Percentiles rank a stretch among this genome's conserved stretches.
These are phyloP conservation scores for Pundamilia nyererei DNA, from an alignment of 2,113 vertebrate genomes.

Conservation along the genomic window DNA sequence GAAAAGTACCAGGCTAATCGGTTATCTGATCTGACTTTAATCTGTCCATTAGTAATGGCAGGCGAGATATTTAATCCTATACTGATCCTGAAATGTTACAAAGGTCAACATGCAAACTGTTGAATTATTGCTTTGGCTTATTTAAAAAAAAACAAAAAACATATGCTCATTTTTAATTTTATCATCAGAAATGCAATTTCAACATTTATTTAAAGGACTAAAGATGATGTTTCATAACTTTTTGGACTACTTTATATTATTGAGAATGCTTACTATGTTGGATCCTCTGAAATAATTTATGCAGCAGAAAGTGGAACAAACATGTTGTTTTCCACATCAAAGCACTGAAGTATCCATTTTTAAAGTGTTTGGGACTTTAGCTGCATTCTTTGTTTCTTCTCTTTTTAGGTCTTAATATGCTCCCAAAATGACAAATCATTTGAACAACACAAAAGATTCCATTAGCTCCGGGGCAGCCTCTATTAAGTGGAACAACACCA, in stretches of 20 bases:
- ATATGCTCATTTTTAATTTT: neutral
- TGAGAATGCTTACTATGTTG: neutral
- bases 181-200: neutral
- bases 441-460: neutral
- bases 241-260: neutral
- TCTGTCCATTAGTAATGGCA: neutral
- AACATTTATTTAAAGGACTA: neutral
- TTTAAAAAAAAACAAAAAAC: fast-evolving
- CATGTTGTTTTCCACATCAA: conserved; percentile 13
- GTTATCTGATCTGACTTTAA: neutral
- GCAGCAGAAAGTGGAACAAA: neutral
- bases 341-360: neutral
- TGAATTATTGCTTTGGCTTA: neutral
- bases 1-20: neutral
- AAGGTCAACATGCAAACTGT: neutral
- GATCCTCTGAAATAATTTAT: neutral
- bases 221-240: neutral
- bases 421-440: neutral
- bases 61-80: neutral
- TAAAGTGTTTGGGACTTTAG: neutral
- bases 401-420: neutral
- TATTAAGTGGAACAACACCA: neutral
- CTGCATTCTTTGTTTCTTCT: neutral
- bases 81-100: neutral
- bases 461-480: neutral